Base-by-base conservation (phyloP, 2,888 invertebrate genomes). In the Sinodicranocentrus sp. region DNA sequence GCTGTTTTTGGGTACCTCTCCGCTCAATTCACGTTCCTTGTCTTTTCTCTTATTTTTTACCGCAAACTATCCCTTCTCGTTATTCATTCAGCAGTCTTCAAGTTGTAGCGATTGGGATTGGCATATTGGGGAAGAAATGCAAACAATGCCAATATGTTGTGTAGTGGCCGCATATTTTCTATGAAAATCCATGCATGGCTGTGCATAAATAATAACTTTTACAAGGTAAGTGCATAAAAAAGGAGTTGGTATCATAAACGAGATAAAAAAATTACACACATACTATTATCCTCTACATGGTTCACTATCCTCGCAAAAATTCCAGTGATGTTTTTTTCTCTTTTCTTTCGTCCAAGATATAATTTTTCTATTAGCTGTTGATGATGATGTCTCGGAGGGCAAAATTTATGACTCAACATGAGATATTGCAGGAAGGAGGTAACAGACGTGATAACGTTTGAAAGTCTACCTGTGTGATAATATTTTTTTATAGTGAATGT, bases 221-320 rank as follows among this genome's bases (percentile, higher is more conserved):
- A 68, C 68, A 68, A 68, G 68, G 25, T 48, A 48, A 70, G 48
- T 10, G 48, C 52, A 26, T 13, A 39, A 67, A 28, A 28, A 39
- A n/a, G 33, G 19, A 67, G 65, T 39, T 61, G 61, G 8, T 26
- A 13, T 26, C 23, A 57, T 57, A 15, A 25, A 19, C 1, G 21
- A 23, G n/a, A 59, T 19, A 21, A n/a, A 1, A 13, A n/a, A n/a
- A n/a, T 33, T 33, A 33, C 33, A 10, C 33, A 33, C 10, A 33
- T 10, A 33, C 33, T 10, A 33, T 33, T n/a, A n/a, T 33, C 33
- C n/a, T 25, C 28, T 65, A 26, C 65, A 63, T 65, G 70, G 70
- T 78, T 70, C 48, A 71, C 17, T 63, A 70, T 61, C 70, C 70
- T 70, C 48, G 48, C 70, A n/a, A 78, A 78, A 70, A 78, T 78